A percentile compares a stretch with the other conserved stretches of the same genome.
Conservation (phyloP, 2,797 vertebrate species). For the Sardinella longiceps region DNA sequence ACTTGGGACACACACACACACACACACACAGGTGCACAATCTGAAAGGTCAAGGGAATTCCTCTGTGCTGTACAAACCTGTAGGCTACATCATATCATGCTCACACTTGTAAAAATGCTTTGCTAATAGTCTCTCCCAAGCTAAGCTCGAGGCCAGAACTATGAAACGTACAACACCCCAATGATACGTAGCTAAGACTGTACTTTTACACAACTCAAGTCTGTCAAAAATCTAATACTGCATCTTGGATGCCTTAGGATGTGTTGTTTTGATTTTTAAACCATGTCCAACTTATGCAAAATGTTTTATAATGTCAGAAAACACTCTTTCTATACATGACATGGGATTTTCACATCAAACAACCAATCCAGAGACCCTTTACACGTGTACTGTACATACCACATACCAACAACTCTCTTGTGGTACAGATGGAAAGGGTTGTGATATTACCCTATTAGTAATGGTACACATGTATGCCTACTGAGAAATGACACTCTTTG, state of each 20-base stretch:
- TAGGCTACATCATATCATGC: neutral
- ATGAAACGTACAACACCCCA: neutral
- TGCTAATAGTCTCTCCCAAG: neutral
- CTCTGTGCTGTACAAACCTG: slow-evolving; percentile 30
- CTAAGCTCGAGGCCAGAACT: neutral
- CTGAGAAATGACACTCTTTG: no score
- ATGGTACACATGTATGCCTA: no score
- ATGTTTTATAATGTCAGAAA: neutral
- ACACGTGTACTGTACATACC: neutral
- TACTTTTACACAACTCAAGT: neutral
- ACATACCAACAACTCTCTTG: neutral
- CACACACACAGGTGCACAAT: neutral
- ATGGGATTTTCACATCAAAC: neutral
- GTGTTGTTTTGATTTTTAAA: neutral
- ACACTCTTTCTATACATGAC: neutral
- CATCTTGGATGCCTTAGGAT: neutral
- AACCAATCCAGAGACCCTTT: neutral
- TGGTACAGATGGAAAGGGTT: no score
- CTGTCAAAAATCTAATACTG: neutral
- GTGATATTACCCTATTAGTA: no score
- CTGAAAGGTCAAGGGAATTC: slow-evolving; percentile 23
- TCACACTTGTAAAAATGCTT: slow-evolving; percentile 29
- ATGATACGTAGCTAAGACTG: no score
- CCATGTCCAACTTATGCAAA: neutral
- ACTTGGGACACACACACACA: no score